A percentile compares a stretch with the other conserved stretches of the same genome.
phyloP scores from a whole-genome alignment of 2,888 invertebrate genomes.

The Drosophila neutralis region DNA sequence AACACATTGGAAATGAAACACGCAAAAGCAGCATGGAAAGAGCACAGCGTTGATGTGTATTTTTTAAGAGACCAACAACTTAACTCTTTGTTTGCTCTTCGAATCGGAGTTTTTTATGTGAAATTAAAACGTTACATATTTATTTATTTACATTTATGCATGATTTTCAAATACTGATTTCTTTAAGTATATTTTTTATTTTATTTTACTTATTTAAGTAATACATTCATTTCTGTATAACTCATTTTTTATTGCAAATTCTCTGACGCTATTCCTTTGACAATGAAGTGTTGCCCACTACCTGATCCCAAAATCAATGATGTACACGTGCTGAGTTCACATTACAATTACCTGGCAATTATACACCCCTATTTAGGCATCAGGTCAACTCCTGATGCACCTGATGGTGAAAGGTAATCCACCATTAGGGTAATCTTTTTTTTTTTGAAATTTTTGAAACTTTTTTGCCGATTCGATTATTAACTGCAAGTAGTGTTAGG shows the following conservation, averaged over 20 bases:
- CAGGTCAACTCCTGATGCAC: slow-evolving; percentile 31
- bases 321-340: slow-evolving; percentile 24
- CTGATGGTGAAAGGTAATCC: slow-evolving; percentile 24
- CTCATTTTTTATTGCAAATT: not conserved
- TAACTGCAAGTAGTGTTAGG: not conserved
- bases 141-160: not conserved
- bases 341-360: slow-evolving; percentile 13
- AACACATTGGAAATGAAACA: slow-evolving; percentile 60
- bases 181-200: not conserved
- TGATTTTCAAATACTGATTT: not conserved
- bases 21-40: slow-evolving; percentile 4
- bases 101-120: not conserved
- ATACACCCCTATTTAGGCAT: not conserved
- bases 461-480: not conserved
- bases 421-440: not conserved
- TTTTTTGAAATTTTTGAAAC: not conserved
- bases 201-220: too few relatives aligned
- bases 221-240: not conserved
- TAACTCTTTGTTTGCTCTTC: slow-evolving; percentile 21
- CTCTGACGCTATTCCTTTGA: slow-evolving; percentile 11
- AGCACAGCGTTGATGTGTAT: not conserved
- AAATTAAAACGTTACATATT: not conserved
- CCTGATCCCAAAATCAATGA: slow-evolving; percentile 19
- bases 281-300: not conserved
- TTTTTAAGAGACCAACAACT: slow-evolving; percentile 26